phyloP scores from a whole-genome alignment of 2,797 vertebrate genomes.

The Acrocephalus scirpaceus region DNA sequence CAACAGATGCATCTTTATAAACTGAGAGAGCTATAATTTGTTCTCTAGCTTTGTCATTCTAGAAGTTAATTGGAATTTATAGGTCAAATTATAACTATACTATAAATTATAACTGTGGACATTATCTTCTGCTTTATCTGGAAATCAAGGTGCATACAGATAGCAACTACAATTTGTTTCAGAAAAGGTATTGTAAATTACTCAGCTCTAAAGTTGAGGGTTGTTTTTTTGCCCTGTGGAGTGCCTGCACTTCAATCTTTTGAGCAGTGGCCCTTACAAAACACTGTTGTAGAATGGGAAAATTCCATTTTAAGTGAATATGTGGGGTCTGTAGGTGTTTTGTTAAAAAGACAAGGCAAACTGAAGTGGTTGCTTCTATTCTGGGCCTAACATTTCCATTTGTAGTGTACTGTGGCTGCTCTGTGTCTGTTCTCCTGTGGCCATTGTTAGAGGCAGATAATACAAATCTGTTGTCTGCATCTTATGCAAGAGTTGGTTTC shows the following conservation, averaged over 20 bases:
- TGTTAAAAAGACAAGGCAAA: background rate
- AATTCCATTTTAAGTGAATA: background rate
- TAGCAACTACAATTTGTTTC: background rate
- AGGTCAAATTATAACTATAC: background rate
- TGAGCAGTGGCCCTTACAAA: background rate
- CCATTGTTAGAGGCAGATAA: background rate
- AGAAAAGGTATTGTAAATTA: background rate
- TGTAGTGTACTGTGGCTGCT: background rate
- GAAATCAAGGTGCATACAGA: background rate
- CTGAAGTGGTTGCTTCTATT: background rate
- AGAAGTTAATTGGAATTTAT: background rate
- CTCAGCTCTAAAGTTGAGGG: background rate
- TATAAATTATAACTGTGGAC: too few species aligned
- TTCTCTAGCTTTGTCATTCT: background rate
- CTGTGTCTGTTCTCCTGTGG: background rate
- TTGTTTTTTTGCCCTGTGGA: background rate
- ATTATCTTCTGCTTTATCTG: background rate
- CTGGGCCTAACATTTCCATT: background rate
- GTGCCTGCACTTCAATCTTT: background rate
- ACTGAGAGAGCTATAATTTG: background rate
- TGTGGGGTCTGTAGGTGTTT: background rate
- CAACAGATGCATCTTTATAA: background rate
- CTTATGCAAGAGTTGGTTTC: background rate
- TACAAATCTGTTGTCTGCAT: background rate
- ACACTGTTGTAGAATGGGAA: background rate